Base-by-base conservation (phyloP, 2,113 vertebrate genomes). In the Sterrhoptilus dennistouni region DNA sequence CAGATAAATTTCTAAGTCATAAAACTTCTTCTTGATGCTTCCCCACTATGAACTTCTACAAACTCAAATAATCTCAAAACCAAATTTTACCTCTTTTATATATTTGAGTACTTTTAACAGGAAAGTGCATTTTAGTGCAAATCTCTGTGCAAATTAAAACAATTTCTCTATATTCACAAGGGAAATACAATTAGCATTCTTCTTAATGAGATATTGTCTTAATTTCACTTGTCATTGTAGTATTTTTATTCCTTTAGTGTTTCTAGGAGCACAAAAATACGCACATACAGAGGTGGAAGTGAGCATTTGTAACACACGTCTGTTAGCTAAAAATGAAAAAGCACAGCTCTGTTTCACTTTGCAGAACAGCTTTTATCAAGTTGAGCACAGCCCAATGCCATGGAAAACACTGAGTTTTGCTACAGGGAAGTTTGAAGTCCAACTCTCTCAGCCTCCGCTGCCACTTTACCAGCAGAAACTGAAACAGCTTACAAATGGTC, bases 21-120 rank as follows among this genome's bases (percentile, higher is more conserved):
- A 81, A 70, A 65, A 45, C 75, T 91, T 38, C 22, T 76, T 92
- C 64, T 84, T 59, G 28, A 94, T 78, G 24, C 45, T 83, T 81
- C 28, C 31, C 22, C 3, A 2, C 25, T 27, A 60, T 14, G 29
- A 94, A 94, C 42, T 92, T 94, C 24, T 72, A 47, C 35, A 97
- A 87, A 93, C 19, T 38, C 71, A 84, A 87, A 78, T 64, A 70
- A 72, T 84, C 71, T 65, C 85, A 85, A 93, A 88, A 33, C 27
- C 47, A 44, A 72, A 84, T 89, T 96, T 92, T 90, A 49, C 50
- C 47, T 66, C 78, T 57, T 87, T 24, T 66, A 88, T 35, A 65
- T 84, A 93, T 91, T 61, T 69, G 66, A 54, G 56, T 83, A 61
- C 76, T 96, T 91, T 96, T 95, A 95, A 98, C 80, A 97, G 89